Evolutionary conservation across 2,888 invertebrate genomes (phyloP).

Genomic region (Napeogenes sylphis): DNA sequence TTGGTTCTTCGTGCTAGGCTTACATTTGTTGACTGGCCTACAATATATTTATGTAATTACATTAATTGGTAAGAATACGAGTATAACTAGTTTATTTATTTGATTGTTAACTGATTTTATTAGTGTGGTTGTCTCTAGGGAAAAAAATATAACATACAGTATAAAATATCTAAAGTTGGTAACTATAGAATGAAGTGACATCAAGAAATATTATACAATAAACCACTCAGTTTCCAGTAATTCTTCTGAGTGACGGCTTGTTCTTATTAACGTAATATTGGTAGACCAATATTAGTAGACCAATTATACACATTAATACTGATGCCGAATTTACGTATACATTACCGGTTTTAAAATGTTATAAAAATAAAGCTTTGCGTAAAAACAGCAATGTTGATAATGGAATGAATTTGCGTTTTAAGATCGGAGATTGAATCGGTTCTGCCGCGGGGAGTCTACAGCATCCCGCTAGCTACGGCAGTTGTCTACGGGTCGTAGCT

Average conservation of each 20-base stretch:
- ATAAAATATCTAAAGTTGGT: too few species aligned
- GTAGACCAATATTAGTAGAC: constrained; percentile 10
- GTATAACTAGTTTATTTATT: too few species aligned
- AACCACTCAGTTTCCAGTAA: constrained; percentile 41
- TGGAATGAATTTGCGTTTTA: constrained; percentile 36
- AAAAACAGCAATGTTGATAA: constrained; percentile 38
- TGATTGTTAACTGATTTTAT: too few species aligned
- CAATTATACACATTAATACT: not conserved
- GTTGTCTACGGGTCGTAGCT: constrained; percentile 64
- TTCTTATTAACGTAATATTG: constrained; percentile 24
- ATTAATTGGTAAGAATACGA: not conserved
- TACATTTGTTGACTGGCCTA: not conserved
- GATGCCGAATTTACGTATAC: constrained; percentile 8
- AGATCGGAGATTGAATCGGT: constrained; percentile 43
- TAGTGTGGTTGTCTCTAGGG: too few species aligned
- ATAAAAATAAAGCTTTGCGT: constrained; percentile 15
- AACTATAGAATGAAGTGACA: too few species aligned
- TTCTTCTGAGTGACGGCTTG: constrained; percentile 39
- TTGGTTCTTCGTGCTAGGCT: not conserved
- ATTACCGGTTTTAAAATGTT: constrained; percentile 21
- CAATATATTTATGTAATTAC: not conserved
- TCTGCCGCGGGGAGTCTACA: constrained; percentile 50
- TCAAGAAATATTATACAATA: constrained; percentile 34
- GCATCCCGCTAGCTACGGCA: constrained; percentile 57
- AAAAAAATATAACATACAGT: too few species aligned